Conservation (phyloP, 2,797 vertebrate genomes). For the Ataeniobius toweri region DNA sequence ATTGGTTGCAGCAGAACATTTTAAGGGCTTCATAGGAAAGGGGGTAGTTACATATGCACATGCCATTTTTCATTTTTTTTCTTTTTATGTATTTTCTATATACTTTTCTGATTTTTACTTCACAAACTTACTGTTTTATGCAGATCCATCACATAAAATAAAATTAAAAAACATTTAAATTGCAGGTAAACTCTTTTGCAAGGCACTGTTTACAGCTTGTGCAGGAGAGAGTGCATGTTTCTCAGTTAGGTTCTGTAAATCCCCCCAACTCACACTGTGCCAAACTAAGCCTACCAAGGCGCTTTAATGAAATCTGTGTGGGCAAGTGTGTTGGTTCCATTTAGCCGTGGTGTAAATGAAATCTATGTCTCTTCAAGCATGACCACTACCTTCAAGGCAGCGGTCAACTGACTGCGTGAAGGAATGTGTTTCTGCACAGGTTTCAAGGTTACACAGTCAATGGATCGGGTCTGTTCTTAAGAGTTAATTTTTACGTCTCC, state of each 20-base stretch:
- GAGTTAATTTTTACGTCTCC: constrained; percentile 61
- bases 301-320: constrained; percentile 66
- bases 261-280: constrained; percentile 49
- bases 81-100: too few relatives aligned
- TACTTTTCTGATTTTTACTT: too few relatives aligned
- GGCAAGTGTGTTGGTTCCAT: constrained; percentile 63
- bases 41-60: too few relatives aligned
- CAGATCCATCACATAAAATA: too few relatives aligned
- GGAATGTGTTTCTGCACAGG: constrained; percentile 8
- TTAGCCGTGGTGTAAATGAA: constrained; percentile 60
- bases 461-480: constrained; percentile 52
- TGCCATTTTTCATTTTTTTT: too few relatives aligned
- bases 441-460: constrained; percentile 58
- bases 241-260: constrained; percentile 44
- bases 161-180: too few relatives aligned
- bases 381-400: constrained; percentile 68
- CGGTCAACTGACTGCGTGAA: constrained; percentile 27
- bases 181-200: too few relatives aligned
- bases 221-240: constrained; percentile 10
- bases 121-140: too few relatives aligned
- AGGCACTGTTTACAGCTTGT: neutral
- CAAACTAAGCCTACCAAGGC: constrained; percentile 49
- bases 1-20: too few relatives aligned
- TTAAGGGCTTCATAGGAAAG: too few relatives aligned
- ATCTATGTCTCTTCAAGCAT: constrained; percentile 68